These are phyloP conservation scores for Mesoligia furuncula DNA, from an alignment of 2,888 invertebrate genomes.

Conservation along the genomic window DNA sequence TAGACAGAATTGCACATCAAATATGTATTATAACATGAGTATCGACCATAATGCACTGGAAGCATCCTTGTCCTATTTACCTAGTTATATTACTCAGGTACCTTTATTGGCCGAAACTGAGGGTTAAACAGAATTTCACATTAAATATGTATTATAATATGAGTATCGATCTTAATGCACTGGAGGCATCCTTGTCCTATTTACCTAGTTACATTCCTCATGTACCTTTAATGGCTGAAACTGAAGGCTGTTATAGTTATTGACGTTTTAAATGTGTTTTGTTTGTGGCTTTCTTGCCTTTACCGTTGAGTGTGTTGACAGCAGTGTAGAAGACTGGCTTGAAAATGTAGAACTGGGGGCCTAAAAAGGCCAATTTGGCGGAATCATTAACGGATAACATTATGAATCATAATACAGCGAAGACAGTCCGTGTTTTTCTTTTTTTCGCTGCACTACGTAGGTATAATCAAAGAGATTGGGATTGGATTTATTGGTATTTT, in stretches of 20 bases:
- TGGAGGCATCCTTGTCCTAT: constrained; percentile 70
- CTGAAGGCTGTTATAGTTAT: constrained; percentile 38
- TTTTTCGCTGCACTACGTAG: no score
- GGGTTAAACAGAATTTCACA: constrained; percentile 23
- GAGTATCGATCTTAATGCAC: constrained; percentile 57
- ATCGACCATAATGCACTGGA: constrained; percentile 57
- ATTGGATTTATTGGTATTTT: no score
- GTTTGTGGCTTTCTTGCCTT: neutral
- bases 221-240: constrained; percentile 43
- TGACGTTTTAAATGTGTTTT: constrained; percentile 14
- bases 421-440: no score
- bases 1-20: constrained; percentile 23
- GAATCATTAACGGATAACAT: no score
- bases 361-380: no score
- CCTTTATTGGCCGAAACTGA: constrained; percentile 45
- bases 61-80: constrained; percentile 74
- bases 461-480: no score
- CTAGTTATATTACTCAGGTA: constrained; percentile 60
- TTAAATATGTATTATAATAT: constrained; percentile 43
- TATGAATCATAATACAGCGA: no score
- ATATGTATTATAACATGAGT: constrained; percentile 38
- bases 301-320: neutral
- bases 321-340: neutral
- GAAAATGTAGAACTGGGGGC: neutral
- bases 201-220: constrained; percentile 67